Base-by-base conservation (phyloP, 2,888 invertebrate species). In the Synanthedon myopaeformis region DNA sequence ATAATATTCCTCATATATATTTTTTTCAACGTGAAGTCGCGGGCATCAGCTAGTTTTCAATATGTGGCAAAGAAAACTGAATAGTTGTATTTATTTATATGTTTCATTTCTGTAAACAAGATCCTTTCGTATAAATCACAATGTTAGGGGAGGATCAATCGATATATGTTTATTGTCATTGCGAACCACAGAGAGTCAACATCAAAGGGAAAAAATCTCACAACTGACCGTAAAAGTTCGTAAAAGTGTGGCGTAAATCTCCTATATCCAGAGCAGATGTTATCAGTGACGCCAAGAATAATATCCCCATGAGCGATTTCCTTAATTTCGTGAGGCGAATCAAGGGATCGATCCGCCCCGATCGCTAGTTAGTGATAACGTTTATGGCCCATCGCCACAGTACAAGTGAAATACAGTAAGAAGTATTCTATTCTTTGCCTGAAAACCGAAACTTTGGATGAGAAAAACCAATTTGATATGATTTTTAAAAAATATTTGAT, bases 301-400 rank as follows among this genome's bases (percentile, higher is more conserved):
- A 87, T 87, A 87, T 82, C 80, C 82, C 81, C 84, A 85, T 87
- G 83, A 87, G 84, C 86, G 84, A 84, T 86, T 86, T 82, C 82
- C 85, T 87, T 87, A 87, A 87, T 87, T 87, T 84, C 82, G 85
- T 82, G 84, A 79, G 79, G 66, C 77, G 79, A 84, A 85, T 85
- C 82, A 77, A 73, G 75, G 77, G 80, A 82, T 84, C 83, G 86
- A 80, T 78, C 76, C 84, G 82, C 82, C 85, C 79, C 66, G 86
- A 87, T 87, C 77, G 82, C 80, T 77, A 78, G 82, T 80, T 80
- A 79, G 76, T 67, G 86, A 87, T 87, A 85, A 77, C 79, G 77
- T 78, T 82, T 80, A 83, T 81, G 74, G 81, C 69, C 75, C 73
- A 70, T 74, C 71, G 76, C 76, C 74, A 77, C 69, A 72, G 77